Conservation (phyloP, 2,888 invertebrate genomes). For the Lissocephala sabroskyi region DNA sequence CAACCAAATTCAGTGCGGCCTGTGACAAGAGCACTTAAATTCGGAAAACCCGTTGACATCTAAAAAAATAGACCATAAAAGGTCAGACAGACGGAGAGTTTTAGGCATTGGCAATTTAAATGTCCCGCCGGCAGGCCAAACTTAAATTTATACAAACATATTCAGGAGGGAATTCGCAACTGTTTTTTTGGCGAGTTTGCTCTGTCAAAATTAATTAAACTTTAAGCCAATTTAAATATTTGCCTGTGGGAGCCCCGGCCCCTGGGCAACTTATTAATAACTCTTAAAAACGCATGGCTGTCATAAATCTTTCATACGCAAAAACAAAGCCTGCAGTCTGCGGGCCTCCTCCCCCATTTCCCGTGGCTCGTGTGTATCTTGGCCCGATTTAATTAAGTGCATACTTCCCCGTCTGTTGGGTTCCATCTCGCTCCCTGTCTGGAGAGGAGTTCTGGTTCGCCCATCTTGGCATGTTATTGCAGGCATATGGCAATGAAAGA, state of each 20-base stretch:
- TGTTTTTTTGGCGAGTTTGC: background rate
- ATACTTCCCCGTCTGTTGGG: slow-evolving; percentile 28
- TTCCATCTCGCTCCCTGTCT: slow-evolving; percentile 7
- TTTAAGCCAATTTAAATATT: slow-evolving; percentile 51
- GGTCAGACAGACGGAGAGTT: slow-evolving; percentile 10
- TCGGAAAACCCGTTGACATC: slow-evolving; percentile 6
- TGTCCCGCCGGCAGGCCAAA: background rate
- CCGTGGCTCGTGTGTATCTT: background rate
- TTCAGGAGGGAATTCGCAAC: background rate
- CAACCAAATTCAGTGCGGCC: slow-evolving; percentile 41
- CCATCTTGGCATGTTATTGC: background rate
- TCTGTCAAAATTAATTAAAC: slow-evolving; percentile 41
- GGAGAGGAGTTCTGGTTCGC: background rate
- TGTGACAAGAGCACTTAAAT: slow-evolving; percentile 42
- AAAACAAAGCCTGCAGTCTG: slow-evolving; percentile 38
- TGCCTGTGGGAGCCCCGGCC: slow-evolving; percentile 17
- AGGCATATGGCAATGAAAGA: slow-evolving; percentile 51
- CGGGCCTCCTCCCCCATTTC: slow-evolving; percentile 19
- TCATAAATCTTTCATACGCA: slow-evolving; percentile 58
- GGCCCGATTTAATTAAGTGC: slow-evolving; percentile 52
- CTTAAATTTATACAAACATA: too few species aligned
- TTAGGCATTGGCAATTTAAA: slow-evolving; percentile 3
- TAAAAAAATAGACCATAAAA: slow-evolving; percentile 17
- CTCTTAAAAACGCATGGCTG: slow-evolving; percentile 36
- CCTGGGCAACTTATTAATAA: slow-evolving; percentile 42